These are phyloP conservation scores for Gavialis gangeticus DNA, from an alignment of 2,113 vertebrate genomes.

Conservation along the genomic window DNA sequence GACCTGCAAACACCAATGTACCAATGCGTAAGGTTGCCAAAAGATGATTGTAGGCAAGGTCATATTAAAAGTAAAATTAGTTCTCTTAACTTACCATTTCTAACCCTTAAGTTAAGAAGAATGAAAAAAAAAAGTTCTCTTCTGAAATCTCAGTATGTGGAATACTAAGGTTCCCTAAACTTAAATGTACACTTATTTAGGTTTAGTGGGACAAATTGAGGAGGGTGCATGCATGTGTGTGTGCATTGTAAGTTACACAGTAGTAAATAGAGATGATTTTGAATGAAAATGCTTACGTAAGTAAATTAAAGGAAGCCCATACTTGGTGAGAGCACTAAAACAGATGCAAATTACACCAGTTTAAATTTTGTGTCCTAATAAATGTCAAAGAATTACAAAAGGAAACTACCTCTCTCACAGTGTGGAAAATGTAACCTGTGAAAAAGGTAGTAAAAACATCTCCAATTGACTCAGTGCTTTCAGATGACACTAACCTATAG, in stretches of 20 bases:
- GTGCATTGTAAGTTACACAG: background rate
- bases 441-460: background rate
- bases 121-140: background rate
- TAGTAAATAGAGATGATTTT: too few relatives aligned
- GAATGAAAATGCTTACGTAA: background rate
- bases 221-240: background rate
- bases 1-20: background rate
- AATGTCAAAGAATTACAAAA: background rate
- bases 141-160: background rate
- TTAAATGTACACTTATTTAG: background rate
- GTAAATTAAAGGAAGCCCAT: background rate
- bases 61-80: background rate
- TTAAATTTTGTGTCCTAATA: background rate
- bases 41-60: background rate
- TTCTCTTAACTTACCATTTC: background rate
- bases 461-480: background rate
- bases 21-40: background rate
- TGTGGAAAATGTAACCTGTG: background rate
- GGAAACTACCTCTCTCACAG: background rate
- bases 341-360: background rate
- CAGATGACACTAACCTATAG: background rate
- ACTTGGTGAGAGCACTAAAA: background rate
- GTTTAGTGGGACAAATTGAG: background rate
- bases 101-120: background rate
- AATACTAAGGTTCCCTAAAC: background rate